A percentile compares a stretch with the other conserved stretches of the same genome.
Conservation (phyloP, 1,140 invertebrate genomes). For the Pygmarrhopalites habei region DNA sequence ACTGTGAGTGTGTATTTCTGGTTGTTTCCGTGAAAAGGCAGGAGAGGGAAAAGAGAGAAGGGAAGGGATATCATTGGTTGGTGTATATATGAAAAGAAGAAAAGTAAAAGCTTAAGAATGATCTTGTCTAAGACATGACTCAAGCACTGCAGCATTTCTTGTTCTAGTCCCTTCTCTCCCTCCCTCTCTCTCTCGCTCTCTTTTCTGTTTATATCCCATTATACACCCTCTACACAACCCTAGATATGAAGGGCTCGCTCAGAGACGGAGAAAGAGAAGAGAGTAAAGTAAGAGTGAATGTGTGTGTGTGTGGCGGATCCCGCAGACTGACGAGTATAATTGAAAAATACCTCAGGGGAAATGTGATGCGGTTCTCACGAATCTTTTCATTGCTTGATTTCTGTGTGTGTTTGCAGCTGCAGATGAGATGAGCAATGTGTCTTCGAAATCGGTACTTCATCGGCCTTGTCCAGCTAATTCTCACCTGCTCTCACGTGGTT, state of each 20-base stretch:
- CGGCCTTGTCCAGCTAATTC: constrained; percentile 39
- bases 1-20: no score
- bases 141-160: constrained; percentile 6
- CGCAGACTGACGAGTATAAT: not conserved
- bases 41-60: no score
- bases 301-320: not conserved
- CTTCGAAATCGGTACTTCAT: constrained; percentile 40
- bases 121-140: no score
- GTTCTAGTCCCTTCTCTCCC: not conserved
- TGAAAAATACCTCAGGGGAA: constrained; percentile 4
- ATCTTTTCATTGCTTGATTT: not conserved
- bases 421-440: constrained; percentile 40
- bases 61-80: no score
- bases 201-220: not conserved
- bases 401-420: constrained; percentile 27
- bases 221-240: no score
- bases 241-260: no score
- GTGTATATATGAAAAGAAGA: no score
- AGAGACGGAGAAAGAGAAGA: no score
- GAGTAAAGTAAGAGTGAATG: not conserved
- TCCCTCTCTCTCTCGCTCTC: not conserved
- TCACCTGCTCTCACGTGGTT: constrained; percentile 30
- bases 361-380: not conserved
- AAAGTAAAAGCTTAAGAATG: no score
- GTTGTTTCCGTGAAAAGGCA: no score